phyloP scores from a whole-genome alignment of 2,888 invertebrate genomes.

The Drepana falcataria region DNA sequence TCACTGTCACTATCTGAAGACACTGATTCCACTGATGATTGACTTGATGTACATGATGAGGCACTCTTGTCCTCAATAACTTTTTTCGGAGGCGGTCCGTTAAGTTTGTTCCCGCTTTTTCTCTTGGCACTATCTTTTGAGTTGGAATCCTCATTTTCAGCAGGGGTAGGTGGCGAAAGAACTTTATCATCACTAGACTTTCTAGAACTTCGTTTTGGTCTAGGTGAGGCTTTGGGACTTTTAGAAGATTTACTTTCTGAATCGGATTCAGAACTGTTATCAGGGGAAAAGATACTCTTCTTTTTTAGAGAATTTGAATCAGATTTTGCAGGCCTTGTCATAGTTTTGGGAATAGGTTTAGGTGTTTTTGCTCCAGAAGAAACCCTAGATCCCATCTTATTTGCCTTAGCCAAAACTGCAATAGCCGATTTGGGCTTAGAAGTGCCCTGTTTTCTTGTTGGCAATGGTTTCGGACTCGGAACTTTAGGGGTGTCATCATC shows the following conservation, averaged over 20 bases:
- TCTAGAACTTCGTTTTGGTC: slow-evolving; percentile 47
- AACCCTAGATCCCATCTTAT: slow-evolving; percentile 41
- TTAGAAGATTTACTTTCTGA: slow-evolving; percentile 40
- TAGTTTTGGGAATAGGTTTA: slow-evolving; percentile 57
- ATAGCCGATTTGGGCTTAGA: slow-evolving; percentile 82
- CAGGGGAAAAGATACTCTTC: slow-evolving; percentile 90
- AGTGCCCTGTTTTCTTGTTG: slow-evolving; percentile 71
- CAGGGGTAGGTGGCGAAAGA: slow-evolving; percentile 32
- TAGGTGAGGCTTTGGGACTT: slow-evolving; percentile 51
- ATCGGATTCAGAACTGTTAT: slow-evolving; percentile 79
- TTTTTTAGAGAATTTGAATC: slow-evolving; percentile 74
- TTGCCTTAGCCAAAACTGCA: slow-evolving; percentile 78
- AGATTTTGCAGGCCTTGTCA: slow-evolving; percentile 47
- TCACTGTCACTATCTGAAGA: slow-evolving; percentile 69
- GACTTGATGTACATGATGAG: slow-evolving; percentile 67
- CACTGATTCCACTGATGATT: slow-evolving; percentile 65
- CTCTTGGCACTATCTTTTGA: slow-evolving; percentile 55
- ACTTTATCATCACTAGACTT: slow-evolving; percentile 66
- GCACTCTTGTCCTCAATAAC: slow-evolving; percentile 59
- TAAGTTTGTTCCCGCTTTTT: slow-evolving; percentile 50
- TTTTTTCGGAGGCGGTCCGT: slow-evolving; percentile 66
- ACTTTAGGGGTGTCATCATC: slow-evolving; percentile 79
- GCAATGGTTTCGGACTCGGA: slow-evolving; percentile 49
- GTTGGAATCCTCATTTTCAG: slow-evolving; percentile 53
- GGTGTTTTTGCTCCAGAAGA: slow-evolving; percentile 64